A percentile compares a stretch with the other conserved stretches of the same genome.
phyloP scores from a whole-genome alignment of 2,888 invertebrate genomes.

The Carterocephalus palaemon region DNA sequence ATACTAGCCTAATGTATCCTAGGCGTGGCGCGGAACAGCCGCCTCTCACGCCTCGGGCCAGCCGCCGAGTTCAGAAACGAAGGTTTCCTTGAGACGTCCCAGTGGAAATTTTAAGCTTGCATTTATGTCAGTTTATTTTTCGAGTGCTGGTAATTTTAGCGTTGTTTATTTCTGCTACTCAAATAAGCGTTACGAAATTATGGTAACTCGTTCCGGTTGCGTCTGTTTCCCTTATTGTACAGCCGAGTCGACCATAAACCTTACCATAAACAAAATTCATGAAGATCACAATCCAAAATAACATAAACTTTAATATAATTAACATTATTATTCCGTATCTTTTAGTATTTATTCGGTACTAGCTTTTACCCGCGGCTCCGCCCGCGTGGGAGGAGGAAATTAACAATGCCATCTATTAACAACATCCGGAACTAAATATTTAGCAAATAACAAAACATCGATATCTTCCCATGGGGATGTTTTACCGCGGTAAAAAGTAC shows the following conservation, averaged over 20 bases:
- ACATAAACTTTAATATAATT: too few relatives aligned
- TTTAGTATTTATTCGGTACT: too few relatives aligned
- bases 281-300: background rate
- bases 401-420: too few relatives aligned
- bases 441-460: too few relatives aligned
- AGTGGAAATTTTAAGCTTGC: slow-evolving; percentile 60
- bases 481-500: too few relatives aligned
- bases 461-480: too few relatives aligned
- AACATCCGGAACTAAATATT: too few relatives aligned
- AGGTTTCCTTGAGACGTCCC: slow-evolving; percentile 61
- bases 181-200: slow-evolving; percentile 20
- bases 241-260: too few relatives aligned
- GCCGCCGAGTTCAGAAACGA: slow-evolving; percentile 46
- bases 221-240: slow-evolving; percentile 1
- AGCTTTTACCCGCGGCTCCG: too few relatives aligned
- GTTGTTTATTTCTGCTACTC: slow-evolving; percentile 33
- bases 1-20: too few relatives aligned
- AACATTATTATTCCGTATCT: too few relatives aligned
- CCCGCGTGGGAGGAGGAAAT: too few relatives aligned
- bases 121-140: slow-evolving; percentile 71
- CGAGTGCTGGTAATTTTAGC: slow-evolving; percentile 59
- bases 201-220: background rate
- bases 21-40: slow-evolving; percentile 26
- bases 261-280: slow-evolving; percentile 3
- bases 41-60: slow-evolving; percentile 32